A percentile compares a stretch with the other conserved stretches of the same genome.
phyloP scores from a whole-genome alignment of 2,888 invertebrate genomes.

The Morinoia aosen region DNA sequence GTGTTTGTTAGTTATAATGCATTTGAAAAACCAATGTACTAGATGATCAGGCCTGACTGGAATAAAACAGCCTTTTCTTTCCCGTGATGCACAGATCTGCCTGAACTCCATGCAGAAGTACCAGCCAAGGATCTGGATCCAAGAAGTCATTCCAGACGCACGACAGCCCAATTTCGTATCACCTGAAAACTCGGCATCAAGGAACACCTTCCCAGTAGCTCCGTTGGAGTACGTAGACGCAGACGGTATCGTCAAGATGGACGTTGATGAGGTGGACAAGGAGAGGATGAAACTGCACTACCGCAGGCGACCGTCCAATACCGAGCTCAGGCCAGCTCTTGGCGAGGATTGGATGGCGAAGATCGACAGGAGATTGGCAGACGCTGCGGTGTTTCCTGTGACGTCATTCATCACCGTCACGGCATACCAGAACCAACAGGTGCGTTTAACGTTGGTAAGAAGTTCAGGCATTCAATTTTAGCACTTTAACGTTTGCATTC shows the following conservation, averaged over 20 bases:
- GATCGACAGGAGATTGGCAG: constrained; percentile 57
- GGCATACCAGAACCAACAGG: constrained; percentile 71
- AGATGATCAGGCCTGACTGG: no score
- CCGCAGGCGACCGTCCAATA: neutral
- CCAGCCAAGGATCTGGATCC: constrained; percentile 69
- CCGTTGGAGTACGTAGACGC: neutral
- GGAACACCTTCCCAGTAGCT: no score
- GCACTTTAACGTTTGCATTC: neutral
- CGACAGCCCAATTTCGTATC: neutral
- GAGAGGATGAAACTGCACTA: no score
- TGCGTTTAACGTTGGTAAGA: constrained; percentile 55
- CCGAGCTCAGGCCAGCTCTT: no score
- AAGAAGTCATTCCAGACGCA: constrained; percentile 58
- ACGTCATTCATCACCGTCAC: constrained; percentile 70
- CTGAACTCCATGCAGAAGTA: constrained; percentile 71
- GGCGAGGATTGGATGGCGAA: neutral
- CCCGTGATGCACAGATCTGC: constrained; percentile 68
- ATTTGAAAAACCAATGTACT: no score
- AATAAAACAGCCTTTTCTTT: no score
- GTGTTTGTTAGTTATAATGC: no score
- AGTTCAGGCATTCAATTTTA: neutral
- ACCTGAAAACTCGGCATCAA: neutral
- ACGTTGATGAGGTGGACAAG: neutral
- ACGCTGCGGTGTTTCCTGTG: constrained; percentile 69
- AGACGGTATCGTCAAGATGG: neutral